Base-by-base conservation (phyloP, 2,888 invertebrate species). In the Aleiodes testaceus region DNA sequence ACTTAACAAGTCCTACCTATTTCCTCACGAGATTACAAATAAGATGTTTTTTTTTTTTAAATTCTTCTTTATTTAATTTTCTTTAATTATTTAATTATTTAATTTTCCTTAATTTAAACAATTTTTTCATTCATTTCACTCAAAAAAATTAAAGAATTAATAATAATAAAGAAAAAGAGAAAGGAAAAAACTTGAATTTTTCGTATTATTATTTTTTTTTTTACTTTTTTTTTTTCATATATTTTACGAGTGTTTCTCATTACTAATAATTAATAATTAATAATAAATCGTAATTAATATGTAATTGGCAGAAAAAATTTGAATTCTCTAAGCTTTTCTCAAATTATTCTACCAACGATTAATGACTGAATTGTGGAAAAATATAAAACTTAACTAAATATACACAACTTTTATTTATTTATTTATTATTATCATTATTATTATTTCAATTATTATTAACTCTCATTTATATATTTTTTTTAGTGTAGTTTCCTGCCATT, bases 381-480 rank as follows among this genome's bases (percentile, higher is more conserved):
- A 85, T 86, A 86, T 84, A 86, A 87, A 87, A 87, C 85, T 86
- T 86, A 85, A 86, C 84, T 85, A 85, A 87, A 85, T 82, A 79
- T 87, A 87, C 87, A 87, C 82, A 81, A 82, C 79, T 79, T 75
- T 79, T 16, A 52, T 66, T 45, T 59, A n/a, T n/a, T n/a, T n/a
- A n/a, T 45, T 53, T 73, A 47, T 63, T 53, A 50, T 69, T 36
- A 42, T 47, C 20, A 49, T 49, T 61, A 42, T 61, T 49, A 44
- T 45, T 55, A 26, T 55, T 45, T 55, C 14, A 16, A 50, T 47
- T 59, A 16, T 20, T 14, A 49, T 42, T 44, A 65, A 45, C 20
- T 30, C 30, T 66, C 16, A 16, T 53, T 70, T 66, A 49, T n/a
- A 42, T 36, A 18, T 69, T 63, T 50, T 36, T 36, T 26, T 68